Evolutionary conservation across 92 coral and sea anemone genomes (phyloP), one percentile per base, ranked within the genome.

Genomic region (Porites divaricata): DNA sequence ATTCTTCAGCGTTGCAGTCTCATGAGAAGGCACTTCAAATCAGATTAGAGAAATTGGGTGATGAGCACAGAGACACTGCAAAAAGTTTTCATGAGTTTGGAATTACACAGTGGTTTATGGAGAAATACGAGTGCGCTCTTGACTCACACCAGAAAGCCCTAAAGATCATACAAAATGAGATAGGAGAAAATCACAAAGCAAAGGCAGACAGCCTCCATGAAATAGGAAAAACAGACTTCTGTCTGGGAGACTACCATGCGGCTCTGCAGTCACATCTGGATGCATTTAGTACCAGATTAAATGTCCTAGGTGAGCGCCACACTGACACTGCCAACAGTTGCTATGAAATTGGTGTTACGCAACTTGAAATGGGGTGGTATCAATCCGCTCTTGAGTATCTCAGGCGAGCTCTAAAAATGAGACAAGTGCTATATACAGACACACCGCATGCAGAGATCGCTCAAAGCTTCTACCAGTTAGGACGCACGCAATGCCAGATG

Each of bases 11-110:
- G 12, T 58, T 77, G 6, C 1, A n/a, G 11, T 61, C 63, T 24
- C 83, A 77, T 45, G 17, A 77, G 53, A 6, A 63, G 16, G 89
- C 86, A 48, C 89, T 79, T 1, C 24, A 86, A 6, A 72, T 86
- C 17, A 70, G 85, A 45, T 11, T 86, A 21, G 71, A 80, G 50
- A 22, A 70, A 10, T 26, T 61, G 15, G 89, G 89, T 20, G 69
- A 86, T 61, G 1, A 48, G 9, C 75, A 72, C 17, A n/a, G 14
- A 59, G 54, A 70, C 10, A 79, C 89, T 9, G 89, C 85, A 22
- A 49, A 49, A 19, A 70, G 79, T 57, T 79, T 79, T 28, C 25
- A 71, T n/a, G 59, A 71, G 3, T 70, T 86, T 21, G 89, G 89
- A 53, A 51, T 63, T n/a, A 67, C 74, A 22, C 71, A 59, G 52